Base-by-base conservation (phyloP, 2,113 vertebrate species). In the Poeciliopsis turrubarensis region DNA sequence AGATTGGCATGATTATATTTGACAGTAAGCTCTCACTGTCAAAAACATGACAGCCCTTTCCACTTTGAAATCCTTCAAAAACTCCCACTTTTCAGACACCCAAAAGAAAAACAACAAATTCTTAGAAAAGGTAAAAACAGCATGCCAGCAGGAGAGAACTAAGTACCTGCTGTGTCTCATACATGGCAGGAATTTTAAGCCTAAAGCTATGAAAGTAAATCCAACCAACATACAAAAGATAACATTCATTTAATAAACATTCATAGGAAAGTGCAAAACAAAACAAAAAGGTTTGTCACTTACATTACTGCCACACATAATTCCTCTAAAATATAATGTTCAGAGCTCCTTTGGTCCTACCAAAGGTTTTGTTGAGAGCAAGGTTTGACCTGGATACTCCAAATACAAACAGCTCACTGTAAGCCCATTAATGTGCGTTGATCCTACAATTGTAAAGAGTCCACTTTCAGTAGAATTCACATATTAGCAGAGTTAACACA, bases 141-240 rank as follows among this genome's bases (percentile, higher is more conserved):
- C 80, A 77, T 82, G 77, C 84, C 82, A 89, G 89, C 84, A 87
- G 70, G 81, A 82, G 82, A 72, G 65, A 86, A 83, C 88, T 85
- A 85, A 78, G 65, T 80, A 47, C 86, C 88, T 82, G 85, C 88
- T 92, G 83, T 79, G 86, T 75, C 75, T 89, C 83, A 85, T 85
- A 85, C 78, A 13, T 75, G 64, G 63, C 73, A 89, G 80, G 88
- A 91, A 90, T 91, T 88, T 92, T 90, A 91, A 92, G 86, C 86
- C 75, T 51, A 69, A 31, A 75, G 71, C 72, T 77, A 68, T 73
- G 63, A 77, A 82, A 83, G 57, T 65, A 85, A 47, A 72, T 64
- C 72, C 72, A 68, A 67, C 51, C 29, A 39, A 63, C 61, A 75
- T 62, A 11, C 25, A 70, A 61, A 82, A 73, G 25, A 57, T 57